Conservation (phyloP, 2,113 vertebrate genomes). For the Chitala chitala region DNA sequence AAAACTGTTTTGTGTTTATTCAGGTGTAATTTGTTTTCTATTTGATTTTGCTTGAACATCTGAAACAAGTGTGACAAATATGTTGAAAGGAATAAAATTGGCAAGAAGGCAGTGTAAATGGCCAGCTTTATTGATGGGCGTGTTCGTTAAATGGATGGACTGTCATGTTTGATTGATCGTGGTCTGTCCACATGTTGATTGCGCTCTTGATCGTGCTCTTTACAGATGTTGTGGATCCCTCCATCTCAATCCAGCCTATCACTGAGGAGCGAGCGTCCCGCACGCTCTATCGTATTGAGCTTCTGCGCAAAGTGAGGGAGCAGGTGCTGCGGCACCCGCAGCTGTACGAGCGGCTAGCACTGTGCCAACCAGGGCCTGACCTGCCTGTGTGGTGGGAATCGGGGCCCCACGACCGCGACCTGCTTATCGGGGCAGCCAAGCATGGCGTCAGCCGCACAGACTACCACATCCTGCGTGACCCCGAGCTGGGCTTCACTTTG, state of each 20-base stretch:
- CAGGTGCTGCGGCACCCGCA: conserved; percentile 86
- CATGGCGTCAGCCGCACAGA: conserved; percentile 97
- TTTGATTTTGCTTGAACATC: no score
- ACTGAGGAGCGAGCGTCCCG: conserved; percentile 95
- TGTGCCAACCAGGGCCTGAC: conserved; percentile 89
- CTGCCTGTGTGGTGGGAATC: conserved; percentile 94
- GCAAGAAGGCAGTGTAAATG: no score
- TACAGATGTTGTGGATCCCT: conserved; percentile 80
- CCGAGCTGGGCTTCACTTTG: conserved; percentile 89
- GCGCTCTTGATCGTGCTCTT: neutral
- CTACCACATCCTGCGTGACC: conserved; percentile 95
- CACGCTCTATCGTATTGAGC: conserved; percentile 90
- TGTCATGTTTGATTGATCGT: neutral
- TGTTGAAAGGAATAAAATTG: no score
- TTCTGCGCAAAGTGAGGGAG: conserved; percentile 92
- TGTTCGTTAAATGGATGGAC: neutral
- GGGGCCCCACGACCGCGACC: conserved; percentile 85
- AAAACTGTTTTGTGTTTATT: no score
- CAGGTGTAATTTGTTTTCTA: no score
- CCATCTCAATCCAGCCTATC: conserved; percentile 90
- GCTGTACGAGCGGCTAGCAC: conserved; percentile 78
- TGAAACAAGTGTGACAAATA: no score
- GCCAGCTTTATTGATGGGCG: no score
- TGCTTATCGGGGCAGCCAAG: conserved; percentile 90
- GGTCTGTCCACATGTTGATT: neutral